Conservation (phyloP, 2,888 invertebrate species). For the Plagiodera versicolora region DNA sequence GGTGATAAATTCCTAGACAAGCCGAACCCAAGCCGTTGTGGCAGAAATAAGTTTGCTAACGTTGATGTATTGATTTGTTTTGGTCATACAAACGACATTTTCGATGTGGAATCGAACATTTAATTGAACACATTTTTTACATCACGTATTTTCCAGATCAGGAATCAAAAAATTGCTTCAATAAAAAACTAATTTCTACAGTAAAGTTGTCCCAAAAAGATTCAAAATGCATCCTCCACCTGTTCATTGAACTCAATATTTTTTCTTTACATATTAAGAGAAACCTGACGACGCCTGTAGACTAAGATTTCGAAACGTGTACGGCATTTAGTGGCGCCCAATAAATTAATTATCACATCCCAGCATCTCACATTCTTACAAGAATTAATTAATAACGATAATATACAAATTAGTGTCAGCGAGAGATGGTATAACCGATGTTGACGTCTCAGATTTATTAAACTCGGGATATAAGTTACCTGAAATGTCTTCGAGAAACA, state of each 20-base stretch:
- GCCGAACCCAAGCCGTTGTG: not conserved
- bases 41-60: not conserved
- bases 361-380: not conserved
- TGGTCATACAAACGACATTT: too few relatives aligned
- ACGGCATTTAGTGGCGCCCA: not conserved
- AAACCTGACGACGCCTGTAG: too few relatives aligned
- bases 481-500: not conserved
- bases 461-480: not conserved
- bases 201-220: too few relatives aligned
- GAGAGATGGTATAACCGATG: not conserved
- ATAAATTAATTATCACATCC: not conserved
- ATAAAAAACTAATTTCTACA: too few relatives aligned
- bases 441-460: not conserved
- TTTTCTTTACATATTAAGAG: too few relatives aligned
- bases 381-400: not conserved
- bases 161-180: too few relatives aligned
- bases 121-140: too few relatives aligned
- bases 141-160: too few relatives aligned
- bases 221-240: too few relatives aligned
- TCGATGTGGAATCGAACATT: too few relatives aligned
- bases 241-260: too few relatives aligned
- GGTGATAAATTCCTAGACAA: not conserved
- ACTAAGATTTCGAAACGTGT: not conserved
- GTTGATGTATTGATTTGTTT: too few relatives aligned
- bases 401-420: not conserved